A percentile compares a stretch with the other conserved stretches of the same genome.
These are phyloP conservation scores for Stegana nigrithorax DNA, from an alignment of 2,888 invertebrate species.

Conservation along the genomic window DNA sequence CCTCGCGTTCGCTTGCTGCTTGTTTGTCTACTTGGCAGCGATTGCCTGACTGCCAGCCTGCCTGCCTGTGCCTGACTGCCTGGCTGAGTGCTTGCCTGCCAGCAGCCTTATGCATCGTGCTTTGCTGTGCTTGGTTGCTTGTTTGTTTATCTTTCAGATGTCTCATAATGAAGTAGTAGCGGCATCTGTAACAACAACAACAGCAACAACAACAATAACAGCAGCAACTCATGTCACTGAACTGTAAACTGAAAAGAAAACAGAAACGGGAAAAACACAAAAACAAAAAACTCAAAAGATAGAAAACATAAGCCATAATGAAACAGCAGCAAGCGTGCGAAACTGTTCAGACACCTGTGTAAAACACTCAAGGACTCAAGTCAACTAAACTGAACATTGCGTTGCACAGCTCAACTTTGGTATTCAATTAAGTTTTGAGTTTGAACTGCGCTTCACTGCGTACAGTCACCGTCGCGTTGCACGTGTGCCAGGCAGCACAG, in stretches of 20 bases:
- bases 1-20: background rate
- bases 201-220: background rate
- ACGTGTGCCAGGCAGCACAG: background rate
- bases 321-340: background rate
- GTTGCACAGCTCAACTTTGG: background rate
- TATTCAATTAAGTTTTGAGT: conserved; percentile 9
- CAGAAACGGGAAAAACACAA: too few relatives aligned
- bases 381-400: too few relatives aligned
- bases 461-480: too few relatives aligned
- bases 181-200: background rate
- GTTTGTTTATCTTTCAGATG: conserved; percentile 6
- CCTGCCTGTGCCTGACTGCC: background rate
- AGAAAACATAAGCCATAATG: too few relatives aligned
- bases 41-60: background rate
- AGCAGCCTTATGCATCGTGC: background rate
- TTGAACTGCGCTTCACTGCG: too few relatives aligned
- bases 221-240: background rate
- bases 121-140: background rate
- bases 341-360: background rate
- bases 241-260: too few relatives aligned
- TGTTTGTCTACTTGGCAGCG: background rate
- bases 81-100: background rate
- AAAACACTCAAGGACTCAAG: background rate
- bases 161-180: conserved; percentile 3
- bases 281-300: too few relatives aligned